These are phyloP conservation scores for Melanitta fusca DNA, from an alignment of 2,797 vertebrate genomes.

Conservation along the genomic window DNA sequence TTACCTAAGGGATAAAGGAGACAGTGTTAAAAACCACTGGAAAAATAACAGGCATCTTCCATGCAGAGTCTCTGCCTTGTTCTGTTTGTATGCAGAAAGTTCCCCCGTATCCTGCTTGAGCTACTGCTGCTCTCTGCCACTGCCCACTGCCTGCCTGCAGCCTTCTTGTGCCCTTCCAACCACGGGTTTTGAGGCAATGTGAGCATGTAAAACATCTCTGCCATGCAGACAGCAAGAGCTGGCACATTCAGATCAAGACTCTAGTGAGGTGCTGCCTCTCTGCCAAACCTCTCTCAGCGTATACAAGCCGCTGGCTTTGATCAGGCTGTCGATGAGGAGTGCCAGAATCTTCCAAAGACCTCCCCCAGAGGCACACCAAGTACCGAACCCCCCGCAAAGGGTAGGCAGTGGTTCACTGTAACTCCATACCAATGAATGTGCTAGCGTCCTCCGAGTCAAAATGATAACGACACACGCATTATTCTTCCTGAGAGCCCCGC, in stretches of 20 bases:
- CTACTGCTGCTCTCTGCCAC: background rate
- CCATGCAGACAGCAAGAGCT: background rate
- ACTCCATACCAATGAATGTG: background rate
- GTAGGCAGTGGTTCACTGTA: background rate
- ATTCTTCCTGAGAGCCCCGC: conserved; percentile 41
- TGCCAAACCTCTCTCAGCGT: background rate
- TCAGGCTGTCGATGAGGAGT: background rate
- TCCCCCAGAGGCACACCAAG: accelerated
- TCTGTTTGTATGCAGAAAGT: background rate
- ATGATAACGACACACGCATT: conserved; percentile 19
- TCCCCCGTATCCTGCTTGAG: background rate
- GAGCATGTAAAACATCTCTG: background rate
- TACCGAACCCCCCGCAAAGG: background rate
- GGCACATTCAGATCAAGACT: background rate
- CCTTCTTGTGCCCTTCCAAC: background rate
- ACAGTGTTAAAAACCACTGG: background rate
- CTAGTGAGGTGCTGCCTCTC: background rate
- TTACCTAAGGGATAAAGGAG: background rate
- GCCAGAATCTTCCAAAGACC: background rate
- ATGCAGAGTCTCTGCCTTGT: background rate
- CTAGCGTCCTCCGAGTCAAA: background rate
- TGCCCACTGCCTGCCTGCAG: background rate
- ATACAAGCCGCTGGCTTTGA: background rate
- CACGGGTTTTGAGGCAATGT: background rate
- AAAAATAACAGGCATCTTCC: background rate